Percentiles rank a stretch among this genome's conserved stretches.
phyloP scores from a whole-genome alignment of 2,113 vertebrate genomes.

The Aptenodytes forsteri region DNA sequence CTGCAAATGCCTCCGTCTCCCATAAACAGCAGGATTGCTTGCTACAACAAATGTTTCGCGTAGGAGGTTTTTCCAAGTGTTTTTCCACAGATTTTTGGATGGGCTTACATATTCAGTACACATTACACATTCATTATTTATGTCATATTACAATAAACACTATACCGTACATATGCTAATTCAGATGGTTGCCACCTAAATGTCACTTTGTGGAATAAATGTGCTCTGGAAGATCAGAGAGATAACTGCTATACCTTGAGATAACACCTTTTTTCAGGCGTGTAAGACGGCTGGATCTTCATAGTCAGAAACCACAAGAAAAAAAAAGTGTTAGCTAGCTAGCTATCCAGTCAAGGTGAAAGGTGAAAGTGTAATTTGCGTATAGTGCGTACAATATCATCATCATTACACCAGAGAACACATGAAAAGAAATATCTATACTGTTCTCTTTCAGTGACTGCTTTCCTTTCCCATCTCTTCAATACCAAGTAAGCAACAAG shows the following conservation, averaged over 20 bases:
- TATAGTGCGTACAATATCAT: neutral
- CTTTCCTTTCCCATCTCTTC: neutral
- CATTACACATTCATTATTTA: neutral
- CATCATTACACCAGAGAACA: neutral
- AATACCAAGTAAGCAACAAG: neutral
- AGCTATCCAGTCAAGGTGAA: neutral
- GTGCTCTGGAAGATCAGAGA: neutral
- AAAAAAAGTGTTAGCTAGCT: neutral
- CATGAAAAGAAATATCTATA: neutral
- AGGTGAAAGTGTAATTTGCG: neutral
- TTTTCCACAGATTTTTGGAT: neutral
- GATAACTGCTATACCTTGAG: neutral
- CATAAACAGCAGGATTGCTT: neutral
- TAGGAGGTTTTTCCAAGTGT: neutral
- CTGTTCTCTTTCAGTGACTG: neutral
- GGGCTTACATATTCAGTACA: neutral
- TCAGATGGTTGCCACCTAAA: neutral
- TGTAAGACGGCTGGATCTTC: neutral
- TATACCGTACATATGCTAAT: neutral
- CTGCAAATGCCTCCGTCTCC: neutral
- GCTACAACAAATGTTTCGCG: neutral
- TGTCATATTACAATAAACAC: neutral
- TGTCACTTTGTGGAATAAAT: neutral
- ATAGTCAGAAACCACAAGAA: neutral
- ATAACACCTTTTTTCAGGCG: neutral